Percentiles rank a stretch among this genome's conserved stretches.
These are phyloP conservation scores for Chiloscyllium punctatum DNA, from an alignment of 2,797 vertebrate species.

Conservation along the genomic window DNA sequence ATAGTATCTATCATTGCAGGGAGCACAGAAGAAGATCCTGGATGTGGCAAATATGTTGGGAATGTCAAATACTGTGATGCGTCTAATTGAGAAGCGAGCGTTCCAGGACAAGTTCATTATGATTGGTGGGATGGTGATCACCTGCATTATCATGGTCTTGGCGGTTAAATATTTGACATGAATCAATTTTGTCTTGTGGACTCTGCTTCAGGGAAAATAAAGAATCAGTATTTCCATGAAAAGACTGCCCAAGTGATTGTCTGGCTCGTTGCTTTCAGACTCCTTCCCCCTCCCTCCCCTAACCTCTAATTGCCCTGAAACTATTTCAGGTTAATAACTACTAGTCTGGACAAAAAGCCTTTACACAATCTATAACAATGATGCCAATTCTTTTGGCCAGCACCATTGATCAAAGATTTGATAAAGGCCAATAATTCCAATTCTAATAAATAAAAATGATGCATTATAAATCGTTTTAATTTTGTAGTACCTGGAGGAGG, in stretches of 20 bases:
- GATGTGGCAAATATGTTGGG: conserved; percentile 95
- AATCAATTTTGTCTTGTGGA: conserved; percentile 45
- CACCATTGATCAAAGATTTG: neutral
- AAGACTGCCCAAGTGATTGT: neutral
- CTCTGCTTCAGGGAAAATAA: neutral
- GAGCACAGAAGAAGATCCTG: conserved; percentile 94
- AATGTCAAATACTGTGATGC: conserved; percentile 94
- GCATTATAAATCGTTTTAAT: neutral
- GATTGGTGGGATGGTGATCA: conserved; percentile 89
- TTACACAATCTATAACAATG: neutral
- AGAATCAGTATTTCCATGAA: neutral
- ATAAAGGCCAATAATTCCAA: neutral
- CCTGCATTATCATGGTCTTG: conserved; percentile 85
- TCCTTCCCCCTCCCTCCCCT: neutral
- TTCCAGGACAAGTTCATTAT: conserved; percentile 94
- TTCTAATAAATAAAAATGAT: neutral
- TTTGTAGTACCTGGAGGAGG: neutral
- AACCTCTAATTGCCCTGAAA: neutral
- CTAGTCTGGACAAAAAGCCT: neutral
- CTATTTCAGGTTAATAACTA: neutral
- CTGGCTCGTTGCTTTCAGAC: neutral
- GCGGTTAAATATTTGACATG: conserved; percentile 86
- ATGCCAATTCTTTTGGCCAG: neutral
- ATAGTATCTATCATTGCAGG: conserved; percentile 55
- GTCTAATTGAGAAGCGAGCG: conserved; percentile 87